Percentiles rank a stretch among this genome's conserved stretches.
phyloP scores from a whole-genome alignment of 2,888 invertebrate species.

The Trichogramma dendrolimi region DNA sequence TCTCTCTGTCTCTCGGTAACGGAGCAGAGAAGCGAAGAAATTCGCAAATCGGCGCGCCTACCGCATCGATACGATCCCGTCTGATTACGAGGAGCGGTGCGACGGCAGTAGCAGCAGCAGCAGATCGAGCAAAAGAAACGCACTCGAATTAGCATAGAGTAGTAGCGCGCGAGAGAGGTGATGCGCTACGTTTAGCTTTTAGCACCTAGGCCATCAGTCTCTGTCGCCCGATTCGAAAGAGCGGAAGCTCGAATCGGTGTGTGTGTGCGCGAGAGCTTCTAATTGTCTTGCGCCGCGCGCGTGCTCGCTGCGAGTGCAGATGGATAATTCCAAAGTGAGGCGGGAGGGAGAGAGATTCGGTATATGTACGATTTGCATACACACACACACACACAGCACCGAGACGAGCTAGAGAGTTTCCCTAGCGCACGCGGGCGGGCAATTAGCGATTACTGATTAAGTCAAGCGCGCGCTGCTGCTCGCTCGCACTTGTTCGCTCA shows the following conservation, averaged over 20 bases:
- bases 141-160: no score
- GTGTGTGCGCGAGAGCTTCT: conserved; percentile 33
- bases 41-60: no score
- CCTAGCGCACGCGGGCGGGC: conserved; percentile 46
- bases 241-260: conserved; percentile 17
- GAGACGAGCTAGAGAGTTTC: conserved; percentile 20
- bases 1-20: no score
- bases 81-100: no score
- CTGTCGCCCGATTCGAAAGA: conserved; percentile 10
- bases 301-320: neutral
- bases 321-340: conserved; percentile 35
- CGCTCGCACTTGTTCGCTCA: no score
- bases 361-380: conserved; percentile 46
- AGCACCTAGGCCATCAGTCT: neutral
- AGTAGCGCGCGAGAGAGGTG: no score
- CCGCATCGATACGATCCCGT: no score
- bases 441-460: conserved; percentile 54
- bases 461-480: conserved; percentile 42
- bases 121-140: no score
- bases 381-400: no score
- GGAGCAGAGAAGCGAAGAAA: no score
- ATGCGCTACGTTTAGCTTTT: neutral
- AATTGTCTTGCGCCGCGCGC: conserved; percentile 43
- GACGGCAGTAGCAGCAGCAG: no score
- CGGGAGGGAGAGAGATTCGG: conserved; percentile 22